These are phyloP conservation scores for Meganola albula DNA, from an alignment of 2,888 invertebrate species.

Conservation along the genomic window DNA sequence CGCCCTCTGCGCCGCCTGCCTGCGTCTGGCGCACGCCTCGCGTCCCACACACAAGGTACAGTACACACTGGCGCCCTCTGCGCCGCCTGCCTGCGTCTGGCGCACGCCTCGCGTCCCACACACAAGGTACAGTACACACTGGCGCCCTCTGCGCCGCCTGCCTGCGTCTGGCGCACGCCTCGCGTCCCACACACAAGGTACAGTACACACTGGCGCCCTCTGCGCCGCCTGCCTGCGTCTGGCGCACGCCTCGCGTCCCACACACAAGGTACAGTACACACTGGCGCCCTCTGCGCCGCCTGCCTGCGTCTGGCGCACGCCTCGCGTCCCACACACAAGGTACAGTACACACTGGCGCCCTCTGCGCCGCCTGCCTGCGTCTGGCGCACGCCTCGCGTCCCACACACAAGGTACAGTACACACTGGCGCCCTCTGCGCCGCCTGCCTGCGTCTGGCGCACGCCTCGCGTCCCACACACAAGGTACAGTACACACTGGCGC, in stretches of 20 bases:
- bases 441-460: background rate
- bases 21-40: too few relatives aligned
- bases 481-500: constrained; percentile 6
- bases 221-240: background rate
- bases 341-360: constrained; percentile 3
- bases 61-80: too few relatives aligned
- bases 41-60: too few relatives aligned
- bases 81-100: too few relatives aligned
- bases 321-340: constrained; percentile 10
- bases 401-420: background rate
- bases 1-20: too few relatives aligned
- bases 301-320: background rate
- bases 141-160: too few relatives aligned
- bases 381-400: constrained; percentile 1
- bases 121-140: too few relatives aligned
- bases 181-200: background rate
- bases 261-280: constrained; percentile 1
- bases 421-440: background rate
- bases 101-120: too few relatives aligned
- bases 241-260: constrained; percentile 1
- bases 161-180: background rate
- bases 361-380: background rate
- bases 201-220: background rate
- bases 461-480: constrained; percentile 7
- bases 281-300: background rate